Conservation (phyloP, 2,113 vertebrate species). For the Plecturocebus donacophilus region DNA sequence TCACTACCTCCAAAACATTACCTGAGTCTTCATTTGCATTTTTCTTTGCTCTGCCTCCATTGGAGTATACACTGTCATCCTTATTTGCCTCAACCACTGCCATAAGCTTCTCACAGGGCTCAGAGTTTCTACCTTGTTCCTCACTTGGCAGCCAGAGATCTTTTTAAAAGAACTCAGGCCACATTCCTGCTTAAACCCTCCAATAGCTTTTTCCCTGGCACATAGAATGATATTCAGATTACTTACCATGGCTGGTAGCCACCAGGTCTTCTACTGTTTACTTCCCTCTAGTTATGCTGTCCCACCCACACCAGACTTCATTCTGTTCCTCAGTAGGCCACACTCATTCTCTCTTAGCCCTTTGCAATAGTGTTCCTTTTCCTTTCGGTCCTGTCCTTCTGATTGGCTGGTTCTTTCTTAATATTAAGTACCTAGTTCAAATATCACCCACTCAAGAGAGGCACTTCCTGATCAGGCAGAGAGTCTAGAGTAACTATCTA, state of each 20-base stretch:
- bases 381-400: neutral
- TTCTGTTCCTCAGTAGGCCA: neutral
- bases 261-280: neutral
- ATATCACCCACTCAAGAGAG: neutral
- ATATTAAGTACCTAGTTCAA: neutral
- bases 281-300: neutral
- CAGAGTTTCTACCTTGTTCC: neutral
- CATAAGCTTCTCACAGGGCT: neutral
- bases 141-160: neutral
- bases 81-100: neutral
- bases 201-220: neutral
- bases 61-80: neutral
- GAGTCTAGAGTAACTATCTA: neutral
- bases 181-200: neutral
- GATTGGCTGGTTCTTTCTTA: neutral
- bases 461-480: neutral
- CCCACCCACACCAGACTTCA: neutral
- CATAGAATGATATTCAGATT: neutral
- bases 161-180: neutral
- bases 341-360: neutral
- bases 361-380: slow-evolving; percentile 2
- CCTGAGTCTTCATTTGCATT: neutral
- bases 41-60: neutral
- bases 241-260: neutral
- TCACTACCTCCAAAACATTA: neutral